Evolutionary conservation across 1,140 invertebrate species (phyloP), one percentile per base, ranked within the genome.

Genomic region (Maniola jurtina): DNA sequence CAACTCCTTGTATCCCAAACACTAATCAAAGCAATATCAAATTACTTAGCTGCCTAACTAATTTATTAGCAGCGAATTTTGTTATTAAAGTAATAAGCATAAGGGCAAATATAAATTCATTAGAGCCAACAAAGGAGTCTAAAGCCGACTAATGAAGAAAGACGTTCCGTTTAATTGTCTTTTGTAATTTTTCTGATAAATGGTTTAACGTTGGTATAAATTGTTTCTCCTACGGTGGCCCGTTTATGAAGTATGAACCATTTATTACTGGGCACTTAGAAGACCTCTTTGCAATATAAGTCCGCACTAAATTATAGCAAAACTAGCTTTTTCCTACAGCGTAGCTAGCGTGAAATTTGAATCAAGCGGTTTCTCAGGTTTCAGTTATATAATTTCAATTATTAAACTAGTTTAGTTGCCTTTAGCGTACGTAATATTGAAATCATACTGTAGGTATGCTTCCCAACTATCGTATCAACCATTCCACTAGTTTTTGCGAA

Each of bases 141-240:
- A 73, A 76, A 74, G 72, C 61, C 58, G 68, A 73, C 75, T 85
- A 87, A 86, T 83, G 79, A 86, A 86, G 83, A 86, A 85, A 78
- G 84, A 86, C 81, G 83, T 85, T 78, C 80, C 79, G 71, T 86
- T 81, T 87, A 87, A 89, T 89, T 89, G 83, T 77, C 80, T 89
- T 82, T 83, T 81, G 77, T 85, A 88, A 84, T 89, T 87, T 89
- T 89, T 86, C 73, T 79, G 68, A 75, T 80, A 78, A 87, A 73
- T 74, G 76, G 70, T 76, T 68, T 66, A 72, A 73, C 72, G 77
- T n/a, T n/a, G n/a, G n/a, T 84, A 84, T 82, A 86, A 86, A 87
- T 83, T 86, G 81, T 83, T 86, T 87, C 84, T 81, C 73, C 67
- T 80, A 74, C 76, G 78, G 76, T 84, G 72, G 73, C 74, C 68